Evolutionary conservation across 2,888 invertebrate genomes (phyloP), one percentile per base, ranked within the genome.

Genomic region (Argyresthia albistria): DNA sequence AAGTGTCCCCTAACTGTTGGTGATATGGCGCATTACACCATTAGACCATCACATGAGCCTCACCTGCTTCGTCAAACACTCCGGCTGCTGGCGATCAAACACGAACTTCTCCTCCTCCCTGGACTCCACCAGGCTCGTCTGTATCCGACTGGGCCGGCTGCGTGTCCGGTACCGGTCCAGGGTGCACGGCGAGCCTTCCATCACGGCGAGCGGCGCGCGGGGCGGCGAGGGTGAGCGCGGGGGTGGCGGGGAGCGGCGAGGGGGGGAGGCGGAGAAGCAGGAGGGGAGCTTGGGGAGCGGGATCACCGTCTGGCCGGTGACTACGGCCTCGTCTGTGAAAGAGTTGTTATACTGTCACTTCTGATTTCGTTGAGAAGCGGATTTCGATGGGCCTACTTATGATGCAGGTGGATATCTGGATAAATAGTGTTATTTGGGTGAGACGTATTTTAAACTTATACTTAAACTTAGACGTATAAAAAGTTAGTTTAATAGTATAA

Each of bases 101-200:
- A 92, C 90, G 67, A 92, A 90, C 84, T 94, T 89, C 84, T 92
- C 91, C 80, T 95, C 91, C 73, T 83, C 73, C 55, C 67, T 74
- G 52, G 67, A 73, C 46, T 75, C 82, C 51, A 36, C 12, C 37
- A 74, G 53, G 50, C 63, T 76, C 0, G 74, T 76, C 56, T 79
- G 76, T 52, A 86, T 83, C 64, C 80, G 70, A 25, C 66, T 70
- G 0, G 86, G 80, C 57, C 87, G 71, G 57, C 70, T 83, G 52
- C 80, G 76, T 36, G 73, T 84, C 55, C 88, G 69, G 59, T 88
- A 88, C 12, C 84, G 65, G n/a, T 88, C 88, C 55, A 88, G 64
- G 1, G 87, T 88, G 0, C 88, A 81, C 82, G 86, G 86, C 0
- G 84, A 81, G 55, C 61, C 71, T 25, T 68, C 65, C 9, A 59